Conservation (phyloP, 2,888 invertebrate genomes). For the Blastobasis lacticolella region DNA sequence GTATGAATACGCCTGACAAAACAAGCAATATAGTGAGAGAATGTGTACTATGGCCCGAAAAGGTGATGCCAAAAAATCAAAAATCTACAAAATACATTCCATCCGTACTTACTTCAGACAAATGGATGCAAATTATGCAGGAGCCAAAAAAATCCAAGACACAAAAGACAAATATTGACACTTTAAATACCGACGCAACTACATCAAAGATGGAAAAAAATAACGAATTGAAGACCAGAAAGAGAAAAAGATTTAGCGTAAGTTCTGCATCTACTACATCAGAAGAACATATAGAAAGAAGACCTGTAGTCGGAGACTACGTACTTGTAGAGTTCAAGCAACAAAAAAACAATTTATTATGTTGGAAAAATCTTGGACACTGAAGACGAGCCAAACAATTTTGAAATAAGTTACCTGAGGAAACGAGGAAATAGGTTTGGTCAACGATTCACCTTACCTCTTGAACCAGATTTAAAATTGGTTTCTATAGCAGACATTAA, state of each 20-base stretch:
- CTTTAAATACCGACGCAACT: not conserved
- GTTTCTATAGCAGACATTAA: not conserved
- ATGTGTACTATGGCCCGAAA: not conserved
- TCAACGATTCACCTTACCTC: slow-evolving; percentile 1
- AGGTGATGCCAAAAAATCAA: slow-evolving; percentile 1
- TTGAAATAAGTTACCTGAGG: slow-evolving; percentile 5
- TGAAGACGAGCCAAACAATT: not conserved
- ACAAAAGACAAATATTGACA: slow-evolving; percentile 2
- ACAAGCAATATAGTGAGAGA: not conserved
- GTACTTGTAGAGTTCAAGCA: slow-evolving; percentile 6
- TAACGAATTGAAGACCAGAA: not conserved
- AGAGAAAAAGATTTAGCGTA: not conserved
- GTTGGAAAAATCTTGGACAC: slow-evolving; percentile 2
- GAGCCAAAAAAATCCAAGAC: slow-evolving; percentile 5
- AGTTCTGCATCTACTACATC: slow-evolving; percentile 1
- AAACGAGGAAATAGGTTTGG: not conserved
- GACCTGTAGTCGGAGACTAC: slow-evolving; percentile 1
- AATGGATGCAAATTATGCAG: slow-evolving; percentile 4
- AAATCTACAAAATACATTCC: slow-evolving; percentile 3
- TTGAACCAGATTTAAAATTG: not conserved
- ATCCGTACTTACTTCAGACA: slow-evolving; percentile 6
- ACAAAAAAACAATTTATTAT: slow-evolving; percentile 2
- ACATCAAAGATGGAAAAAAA: not conserved
- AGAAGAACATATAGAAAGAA: slow-evolving; percentile 1
- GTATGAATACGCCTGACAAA: not conserved